These are phyloP conservation scores for Caenorhabditis macrosperma DNA, from an alignment of 2,888 invertebrate genomes.

Conservation along the genomic window DNA sequence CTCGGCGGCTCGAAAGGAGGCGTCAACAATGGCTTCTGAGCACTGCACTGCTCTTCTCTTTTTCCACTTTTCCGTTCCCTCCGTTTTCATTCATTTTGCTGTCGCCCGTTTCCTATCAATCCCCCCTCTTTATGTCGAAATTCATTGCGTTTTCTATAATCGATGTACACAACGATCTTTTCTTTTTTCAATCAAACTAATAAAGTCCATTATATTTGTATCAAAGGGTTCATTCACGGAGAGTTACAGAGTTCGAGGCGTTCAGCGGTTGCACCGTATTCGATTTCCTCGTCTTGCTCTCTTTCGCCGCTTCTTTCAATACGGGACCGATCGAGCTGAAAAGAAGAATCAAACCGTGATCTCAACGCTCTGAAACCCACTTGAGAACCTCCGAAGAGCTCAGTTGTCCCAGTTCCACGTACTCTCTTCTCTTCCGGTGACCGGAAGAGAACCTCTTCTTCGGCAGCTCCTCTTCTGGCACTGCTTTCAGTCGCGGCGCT, in stretches of 20 bases:
- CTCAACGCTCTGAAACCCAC: too few species aligned
- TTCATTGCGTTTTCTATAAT: background rate
- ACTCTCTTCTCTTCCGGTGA: conserved; percentile 10
- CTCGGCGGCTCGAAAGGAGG: conserved; percentile 44
- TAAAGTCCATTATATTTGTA: background rate
- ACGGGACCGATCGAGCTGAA: too few species aligned
- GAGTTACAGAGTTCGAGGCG: too few species aligned
- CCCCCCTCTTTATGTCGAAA: conserved; percentile 8
- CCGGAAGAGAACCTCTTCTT: conserved; percentile 10
- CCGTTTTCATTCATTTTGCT: background rate
- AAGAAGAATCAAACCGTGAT: too few species aligned
- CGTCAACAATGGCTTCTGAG: conserved; percentile 41
- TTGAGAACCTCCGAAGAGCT: background rate
- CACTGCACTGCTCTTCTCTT: background rate
- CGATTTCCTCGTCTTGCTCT: too few species aligned
- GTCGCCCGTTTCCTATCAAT: background rate
- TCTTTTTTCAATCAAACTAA: conserved; percentile 1
- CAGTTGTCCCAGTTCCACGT: conserved; percentile 14
- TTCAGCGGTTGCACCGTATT: too few species aligned
- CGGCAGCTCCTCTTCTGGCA: conserved; percentile 24
- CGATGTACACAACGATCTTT: conserved; percentile 49
- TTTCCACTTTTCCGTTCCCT: background rate
- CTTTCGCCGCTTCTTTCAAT: too few species aligned
- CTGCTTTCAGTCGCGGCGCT: conserved; percentile 8
- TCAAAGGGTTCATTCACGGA: background rate